Evolutionary conservation across 2,797 vertebrate species (phyloP).

Genomic region (Streptopelia turtur): DNA sequence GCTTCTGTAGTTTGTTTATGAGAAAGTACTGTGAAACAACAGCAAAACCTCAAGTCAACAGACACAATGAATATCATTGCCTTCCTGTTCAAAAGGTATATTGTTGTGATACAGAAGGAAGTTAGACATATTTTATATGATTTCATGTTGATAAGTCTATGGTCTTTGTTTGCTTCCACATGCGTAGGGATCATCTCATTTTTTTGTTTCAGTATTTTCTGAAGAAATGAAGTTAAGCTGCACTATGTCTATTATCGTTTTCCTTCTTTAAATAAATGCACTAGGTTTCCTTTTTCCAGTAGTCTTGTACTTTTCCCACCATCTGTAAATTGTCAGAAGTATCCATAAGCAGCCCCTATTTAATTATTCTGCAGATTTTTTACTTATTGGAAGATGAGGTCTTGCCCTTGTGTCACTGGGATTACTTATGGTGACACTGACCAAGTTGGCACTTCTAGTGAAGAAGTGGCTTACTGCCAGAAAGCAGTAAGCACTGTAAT

Average conservation of each 20-base stretch:
- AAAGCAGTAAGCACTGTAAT: conserved; percentile 33
- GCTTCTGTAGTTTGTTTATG: neutral
- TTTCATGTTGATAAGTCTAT: neutral
- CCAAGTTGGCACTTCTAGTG: conserved; percentile 12
- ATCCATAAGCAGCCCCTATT: neutral
- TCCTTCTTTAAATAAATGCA: neutral
- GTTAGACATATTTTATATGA: neutral
- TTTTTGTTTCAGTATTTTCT: neutral
- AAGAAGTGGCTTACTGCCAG: conserved; percentile 47
- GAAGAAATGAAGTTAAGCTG: neutral
- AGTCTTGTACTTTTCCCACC: neutral
- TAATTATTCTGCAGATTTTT: neutral
- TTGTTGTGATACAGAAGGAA: neutral
- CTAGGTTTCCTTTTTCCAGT: neutral
- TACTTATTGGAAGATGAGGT: neutral
- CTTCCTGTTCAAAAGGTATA: neutral
- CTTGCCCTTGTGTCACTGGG: neutral
- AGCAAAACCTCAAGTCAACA: neutral
- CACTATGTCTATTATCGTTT: neutral
- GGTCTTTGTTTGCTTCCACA: neutral
- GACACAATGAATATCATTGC: neutral
- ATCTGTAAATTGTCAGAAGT: neutral
- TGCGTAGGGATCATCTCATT: neutral
- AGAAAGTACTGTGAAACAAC: neutral
- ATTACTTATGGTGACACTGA: conserved; percentile 20